These are phyloP conservation scores for Hyposoter dolosus DNA, from an alignment of 2,888 invertebrate genomes.

Conservation along the genomic window DNA sequence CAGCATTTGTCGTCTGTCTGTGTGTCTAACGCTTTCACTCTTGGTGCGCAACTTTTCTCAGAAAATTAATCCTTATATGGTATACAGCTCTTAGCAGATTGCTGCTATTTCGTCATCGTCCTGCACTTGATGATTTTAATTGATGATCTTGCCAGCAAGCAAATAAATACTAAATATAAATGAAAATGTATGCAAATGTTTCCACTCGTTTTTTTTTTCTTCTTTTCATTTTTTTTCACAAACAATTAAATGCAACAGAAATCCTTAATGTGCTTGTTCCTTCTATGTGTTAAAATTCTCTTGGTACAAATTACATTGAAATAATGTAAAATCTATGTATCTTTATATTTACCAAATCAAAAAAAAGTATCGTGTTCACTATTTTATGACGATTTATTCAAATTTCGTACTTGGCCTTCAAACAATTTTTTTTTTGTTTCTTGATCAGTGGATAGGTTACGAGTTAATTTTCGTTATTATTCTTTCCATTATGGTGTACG, in stretches of 20 bases:
- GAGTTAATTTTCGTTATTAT: not conserved
- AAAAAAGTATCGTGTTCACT: not conserved
- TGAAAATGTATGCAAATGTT: not conserved
- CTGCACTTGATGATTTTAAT: not conserved
- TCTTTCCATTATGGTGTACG: not conserved
- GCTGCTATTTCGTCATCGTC: conserved; percentile 12
- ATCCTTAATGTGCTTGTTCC: not conserved
- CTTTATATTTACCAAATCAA: not conserved
- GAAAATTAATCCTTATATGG: conserved; percentile 38
- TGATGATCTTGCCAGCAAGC: not conserved
- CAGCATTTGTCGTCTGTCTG: not conserved
- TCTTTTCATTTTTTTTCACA: not conserved
- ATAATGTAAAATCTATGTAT: not conserved
- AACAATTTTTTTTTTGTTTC: not conserved
- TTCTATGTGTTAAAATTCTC: not conserved
- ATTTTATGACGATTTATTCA: not conserved
- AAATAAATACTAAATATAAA: not conserved
- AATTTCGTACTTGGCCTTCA: not conserved
- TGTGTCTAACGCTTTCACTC: conserved; percentile 63
- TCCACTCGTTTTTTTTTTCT: not conserved
- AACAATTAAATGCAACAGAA: not conserved
- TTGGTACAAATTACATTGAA: not conserved
- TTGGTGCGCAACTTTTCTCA: conserved; percentile 43
- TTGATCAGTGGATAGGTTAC: not conserved
- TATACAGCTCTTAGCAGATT: not conserved